Percentiles rank a stretch among this genome's conserved stretches.
Conservation (phyloP, 2,113 vertebrate species). For the Lepus americanus region DNA sequence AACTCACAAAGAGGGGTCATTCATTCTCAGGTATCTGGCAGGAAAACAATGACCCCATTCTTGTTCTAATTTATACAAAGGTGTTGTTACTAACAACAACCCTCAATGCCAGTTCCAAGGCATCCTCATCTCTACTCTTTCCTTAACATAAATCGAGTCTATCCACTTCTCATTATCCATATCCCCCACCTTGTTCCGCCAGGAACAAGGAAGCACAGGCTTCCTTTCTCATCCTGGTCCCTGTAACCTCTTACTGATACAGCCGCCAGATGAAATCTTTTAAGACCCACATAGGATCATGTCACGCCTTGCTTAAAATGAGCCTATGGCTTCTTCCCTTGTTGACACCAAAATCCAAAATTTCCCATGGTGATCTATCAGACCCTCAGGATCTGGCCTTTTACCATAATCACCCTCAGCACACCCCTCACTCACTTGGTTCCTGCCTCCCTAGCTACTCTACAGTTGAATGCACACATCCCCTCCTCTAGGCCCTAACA, state of each 20-base stretch:
- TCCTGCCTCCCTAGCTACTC: not conserved
- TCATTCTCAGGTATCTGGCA: not conserved
- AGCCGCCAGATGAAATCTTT: not conserved
- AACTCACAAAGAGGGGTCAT: not conserved
- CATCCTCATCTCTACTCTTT: not conserved
- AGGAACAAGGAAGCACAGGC: not conserved
- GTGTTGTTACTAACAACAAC: not conserved
- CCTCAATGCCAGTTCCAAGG: not conserved
- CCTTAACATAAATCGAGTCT: not conserved
- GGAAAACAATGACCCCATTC: not conserved
- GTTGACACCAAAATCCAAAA: not conserved
- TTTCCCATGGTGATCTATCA: not conserved
- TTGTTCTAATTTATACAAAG: not conserved
- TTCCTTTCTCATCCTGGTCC: not conserved
- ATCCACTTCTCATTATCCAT: not conserved
- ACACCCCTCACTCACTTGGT: not conserved
- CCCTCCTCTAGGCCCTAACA: not conserved
- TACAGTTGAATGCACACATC: not conserved
- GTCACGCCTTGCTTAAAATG: not conserved
- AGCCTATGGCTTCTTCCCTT: not conserved
- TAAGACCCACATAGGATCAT: not conserved
- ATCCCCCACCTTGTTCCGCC: no score
- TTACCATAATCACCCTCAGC: no score
- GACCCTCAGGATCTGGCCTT: not conserved
- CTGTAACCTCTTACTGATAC: not conserved